Conservation (phyloP, 2,888 invertebrate species). For the Agrochola lota region DNA sequence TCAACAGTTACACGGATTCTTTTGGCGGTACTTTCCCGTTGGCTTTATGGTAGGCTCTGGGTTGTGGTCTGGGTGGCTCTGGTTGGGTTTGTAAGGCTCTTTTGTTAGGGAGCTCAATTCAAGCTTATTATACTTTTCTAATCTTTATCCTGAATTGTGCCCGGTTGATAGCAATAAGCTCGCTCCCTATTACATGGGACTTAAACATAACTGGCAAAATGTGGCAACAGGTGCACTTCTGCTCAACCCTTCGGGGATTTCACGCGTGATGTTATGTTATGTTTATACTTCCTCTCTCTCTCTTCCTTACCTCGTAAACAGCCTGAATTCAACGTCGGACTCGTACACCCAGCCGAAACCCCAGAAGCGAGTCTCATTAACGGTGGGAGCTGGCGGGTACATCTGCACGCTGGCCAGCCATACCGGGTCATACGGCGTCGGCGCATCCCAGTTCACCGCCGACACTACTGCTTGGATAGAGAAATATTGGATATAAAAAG, state of each 20-base stretch:
- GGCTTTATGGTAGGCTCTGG: neutral
- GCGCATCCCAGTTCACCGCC: conserved; percentile 85
- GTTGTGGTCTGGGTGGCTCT: too few relatives aligned
- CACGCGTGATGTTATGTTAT: neutral
- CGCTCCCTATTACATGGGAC: neutral
- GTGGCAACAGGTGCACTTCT: neutral
- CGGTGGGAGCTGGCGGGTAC: conserved; percentile 73
- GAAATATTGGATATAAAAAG: neutral
- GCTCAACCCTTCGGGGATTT: neutral
- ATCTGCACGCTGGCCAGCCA: conserved; percentile 88
- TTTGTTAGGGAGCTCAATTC: neutral
- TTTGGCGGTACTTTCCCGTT: neutral
- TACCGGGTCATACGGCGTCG: conserved; percentile 87
- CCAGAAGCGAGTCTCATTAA: conserved; percentile 85
- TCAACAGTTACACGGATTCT: neutral
- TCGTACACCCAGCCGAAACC: conserved; percentile 84
- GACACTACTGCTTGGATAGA: conserved; percentile 66
- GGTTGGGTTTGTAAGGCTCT: neutral
- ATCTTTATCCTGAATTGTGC: neutral
- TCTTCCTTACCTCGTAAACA: conserved; percentile 88
- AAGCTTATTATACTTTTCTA: neutral
- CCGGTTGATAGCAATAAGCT: neutral
- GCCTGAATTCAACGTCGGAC: conserved; percentile 85
- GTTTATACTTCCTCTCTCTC: neutral
- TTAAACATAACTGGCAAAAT: neutral